A percentile compares a stretch with the other conserved stretches of the same genome.
These are phyloP conservation scores for Engraulis encrasicolus DNA, from an alignment of 2,113 vertebrate species.

Conservation along the genomic window DNA sequence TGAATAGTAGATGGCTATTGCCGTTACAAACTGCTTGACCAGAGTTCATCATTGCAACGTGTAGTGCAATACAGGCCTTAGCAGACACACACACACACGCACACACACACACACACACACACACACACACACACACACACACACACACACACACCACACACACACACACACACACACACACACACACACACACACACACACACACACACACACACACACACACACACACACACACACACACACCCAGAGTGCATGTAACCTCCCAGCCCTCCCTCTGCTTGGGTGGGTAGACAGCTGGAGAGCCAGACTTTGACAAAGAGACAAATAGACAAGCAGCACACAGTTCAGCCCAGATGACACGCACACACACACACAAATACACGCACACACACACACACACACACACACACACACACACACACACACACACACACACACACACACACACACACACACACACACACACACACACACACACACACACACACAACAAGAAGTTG, in stretches of 20 bases:
- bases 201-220: too few species aligned
- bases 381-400: too few species aligned
- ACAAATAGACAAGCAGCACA: background rate
- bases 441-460: background rate
- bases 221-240: too few species aligned
- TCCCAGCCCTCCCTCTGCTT: background rate
- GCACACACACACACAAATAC: slow-evolving; percentile 32
- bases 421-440: background rate
- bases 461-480: background rate
- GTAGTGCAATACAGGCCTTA: background rate
- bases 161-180: too few species aligned
- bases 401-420: background rate
- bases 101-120: too few species aligned
- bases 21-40: background rate
- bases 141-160: too few species aligned
- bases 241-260: too few species aligned
- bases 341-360: background rate
- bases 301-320: slow-evolving; percentile 4
- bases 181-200: too few species aligned
- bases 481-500: background rate
- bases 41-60: background rate
- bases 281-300: background rate
- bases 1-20: background rate
- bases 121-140: too few species aligned
- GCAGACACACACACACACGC: background rate